Percentiles rank a stretch among this genome's conserved stretches.
Conservation (phyloP, 2,888 invertebrate species). For the Cepaea hortensis region DNA sequence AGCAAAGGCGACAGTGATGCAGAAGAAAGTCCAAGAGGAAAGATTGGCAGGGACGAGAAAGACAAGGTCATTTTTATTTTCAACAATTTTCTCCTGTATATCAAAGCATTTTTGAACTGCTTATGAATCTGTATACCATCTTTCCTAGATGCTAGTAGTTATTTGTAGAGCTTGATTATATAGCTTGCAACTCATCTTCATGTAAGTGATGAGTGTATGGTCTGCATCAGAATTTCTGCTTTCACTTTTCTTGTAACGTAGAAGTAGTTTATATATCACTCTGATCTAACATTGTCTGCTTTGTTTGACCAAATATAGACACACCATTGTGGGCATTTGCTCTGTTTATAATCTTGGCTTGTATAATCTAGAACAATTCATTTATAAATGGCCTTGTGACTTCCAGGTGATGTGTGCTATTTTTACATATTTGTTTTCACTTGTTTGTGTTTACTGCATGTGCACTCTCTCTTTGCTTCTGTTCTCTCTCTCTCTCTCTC, state of each 20-base stretch:
- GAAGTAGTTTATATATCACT: not conserved
- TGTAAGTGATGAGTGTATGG: not conserved
- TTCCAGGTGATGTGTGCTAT: no score
- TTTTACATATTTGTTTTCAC: no score
- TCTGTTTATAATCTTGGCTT: no score
- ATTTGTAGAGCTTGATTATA: not conserved
- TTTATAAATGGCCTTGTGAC: no score
- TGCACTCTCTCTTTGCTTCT: no score
- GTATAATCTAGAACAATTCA: no score
- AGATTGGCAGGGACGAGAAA: slow-evolving; percentile 1
- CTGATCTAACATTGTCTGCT: no score
- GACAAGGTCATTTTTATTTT: slow-evolving; percentile 26
- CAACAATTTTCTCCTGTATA: not conserved
- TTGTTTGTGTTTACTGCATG: no score
- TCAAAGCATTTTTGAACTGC: not conserved
- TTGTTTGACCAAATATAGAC: no score
- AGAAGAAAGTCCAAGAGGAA: slow-evolving; percentile 25
- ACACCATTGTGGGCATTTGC: no score
- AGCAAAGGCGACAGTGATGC: slow-evolving; percentile 27
- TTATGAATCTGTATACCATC: not conserved
- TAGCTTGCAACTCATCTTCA: slow-evolving; percentile 1
- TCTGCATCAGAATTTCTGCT: not conserved
- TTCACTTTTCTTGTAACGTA: not conserved
- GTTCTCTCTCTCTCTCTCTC: no score
- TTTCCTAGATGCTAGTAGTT: not conserved